A percentile compares a stretch with the other conserved stretches of the same genome.
Evolutionary conservation across 2,888 invertebrate species (phyloP).

Genomic region (Oscheius sp.): DNA sequence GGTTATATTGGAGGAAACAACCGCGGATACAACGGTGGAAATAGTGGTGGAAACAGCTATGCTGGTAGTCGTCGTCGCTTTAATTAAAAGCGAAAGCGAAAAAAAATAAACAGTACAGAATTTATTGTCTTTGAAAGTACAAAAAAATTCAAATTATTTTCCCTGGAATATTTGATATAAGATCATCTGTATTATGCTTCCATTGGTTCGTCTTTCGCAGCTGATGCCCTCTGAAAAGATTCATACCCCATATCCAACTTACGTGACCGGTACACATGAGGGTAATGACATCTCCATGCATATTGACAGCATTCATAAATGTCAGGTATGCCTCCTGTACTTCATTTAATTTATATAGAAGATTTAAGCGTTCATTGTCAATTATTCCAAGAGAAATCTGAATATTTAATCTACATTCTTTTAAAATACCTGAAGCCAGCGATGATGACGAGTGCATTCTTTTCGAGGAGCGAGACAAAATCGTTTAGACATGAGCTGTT

Average conservation of each 20-base stretch:
- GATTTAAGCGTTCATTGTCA: constrained; percentile 50
- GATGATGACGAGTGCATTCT: constrained; percentile 49
- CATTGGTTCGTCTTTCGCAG: neutral
- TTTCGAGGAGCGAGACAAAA: constrained; percentile 43
- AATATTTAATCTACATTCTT: too few species aligned
- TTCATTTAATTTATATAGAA: constrained; percentile 50
- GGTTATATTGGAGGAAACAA: neutral
- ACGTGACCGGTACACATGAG: constrained; percentile 33
- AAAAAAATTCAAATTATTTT: neutral
- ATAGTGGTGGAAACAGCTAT: neutral
- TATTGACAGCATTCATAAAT: constrained; percentile 5
- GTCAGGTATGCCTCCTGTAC: constrained; percentile 40
- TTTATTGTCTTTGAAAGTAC: too few species aligned
- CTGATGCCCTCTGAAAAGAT: neutral
- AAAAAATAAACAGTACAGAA: too few species aligned
- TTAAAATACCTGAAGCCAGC: constrained; percentile 56
- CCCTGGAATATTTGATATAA: too few species aligned
- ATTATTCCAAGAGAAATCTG: constrained; percentile 52
- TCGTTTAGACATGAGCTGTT: constrained; percentile 38
- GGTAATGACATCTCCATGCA: constrained; percentile 43
- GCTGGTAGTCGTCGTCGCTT: neutral
- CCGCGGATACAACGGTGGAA: neutral
- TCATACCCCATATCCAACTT: neutral
- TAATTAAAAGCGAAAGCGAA: neutral
- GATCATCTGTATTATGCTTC: neutral